Conservation (phyloP, 2,797 vertebrate genomes). For the Chrysocyon brachyurus region DNA sequence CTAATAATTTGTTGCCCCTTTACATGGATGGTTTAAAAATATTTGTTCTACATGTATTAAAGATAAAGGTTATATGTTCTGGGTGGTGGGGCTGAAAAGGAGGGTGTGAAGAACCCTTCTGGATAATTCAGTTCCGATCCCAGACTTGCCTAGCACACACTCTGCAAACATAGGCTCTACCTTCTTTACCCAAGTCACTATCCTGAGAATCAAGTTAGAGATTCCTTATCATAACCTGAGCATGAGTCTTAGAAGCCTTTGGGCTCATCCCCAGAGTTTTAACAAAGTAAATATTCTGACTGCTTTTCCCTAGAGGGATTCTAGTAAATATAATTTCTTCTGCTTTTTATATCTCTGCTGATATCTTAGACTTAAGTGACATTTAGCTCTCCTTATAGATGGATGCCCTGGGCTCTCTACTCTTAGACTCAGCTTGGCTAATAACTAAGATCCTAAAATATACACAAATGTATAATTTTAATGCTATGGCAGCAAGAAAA, state of each 20-base stretch:
- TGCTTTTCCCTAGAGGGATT: neutral
- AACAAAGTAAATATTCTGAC: neutral
- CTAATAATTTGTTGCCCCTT: neutral
- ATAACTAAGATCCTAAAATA: neutral
- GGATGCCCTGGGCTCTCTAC: neutral
- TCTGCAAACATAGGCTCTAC: neutral
- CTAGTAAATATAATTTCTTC: constrained; percentile 12
- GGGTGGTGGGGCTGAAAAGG: neutral
- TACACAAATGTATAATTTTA: neutral
- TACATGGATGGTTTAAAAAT: neutral
- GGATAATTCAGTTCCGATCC: neutral
- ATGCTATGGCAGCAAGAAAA: neutral
- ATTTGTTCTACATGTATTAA: neutral
- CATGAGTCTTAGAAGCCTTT: neutral
- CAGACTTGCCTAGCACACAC: rapidly evolving
- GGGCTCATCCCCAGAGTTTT: neutral
- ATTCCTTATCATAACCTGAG: neutral
- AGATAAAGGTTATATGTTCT: neutral
- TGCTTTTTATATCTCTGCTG: neutral
- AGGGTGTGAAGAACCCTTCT: neutral
- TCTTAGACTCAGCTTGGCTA: constrained; percentile 7
- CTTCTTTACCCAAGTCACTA: neutral
- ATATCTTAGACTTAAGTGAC: neutral
- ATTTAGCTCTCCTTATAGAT: neutral
- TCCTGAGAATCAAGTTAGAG: neutral